A percentile compares a stretch with the other conserved stretches of the same genome.
Evolutionary conservation across 1,140 invertebrate genomes (phyloP).

Genomic region (Drosophila funebris): DNA sequence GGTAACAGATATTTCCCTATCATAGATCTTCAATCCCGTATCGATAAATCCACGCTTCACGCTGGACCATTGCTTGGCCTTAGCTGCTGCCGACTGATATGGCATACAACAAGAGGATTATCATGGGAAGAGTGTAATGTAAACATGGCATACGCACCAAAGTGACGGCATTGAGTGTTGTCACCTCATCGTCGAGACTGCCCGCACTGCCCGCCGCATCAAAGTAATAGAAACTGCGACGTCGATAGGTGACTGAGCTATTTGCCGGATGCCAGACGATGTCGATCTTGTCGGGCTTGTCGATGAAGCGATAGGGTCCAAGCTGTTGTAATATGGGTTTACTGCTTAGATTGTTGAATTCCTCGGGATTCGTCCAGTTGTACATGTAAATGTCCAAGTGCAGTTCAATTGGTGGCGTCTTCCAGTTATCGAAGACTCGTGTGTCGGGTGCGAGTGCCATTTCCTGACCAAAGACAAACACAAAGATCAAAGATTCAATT

Average conservation of each 20-base stretch:
- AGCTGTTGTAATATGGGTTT: conserved; percentile 88
- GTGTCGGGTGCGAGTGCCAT: conserved; percentile 86
- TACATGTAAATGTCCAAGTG: conserved; percentile 91
- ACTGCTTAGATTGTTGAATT: conserved; percentile 84
- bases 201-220: conserved; percentile 89
- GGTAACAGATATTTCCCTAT: conserved; percentile 85
- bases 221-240: conserved; percentile 91
- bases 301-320: conserved; percentile 90
- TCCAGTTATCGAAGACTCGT: conserved; percentile 88
- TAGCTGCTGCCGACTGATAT: conserved; percentile 89
- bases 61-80: conserved; percentile 85
- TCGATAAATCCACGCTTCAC: conserved; percentile 86
- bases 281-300: conserved; percentile 89
- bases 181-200: conserved; percentile 89
- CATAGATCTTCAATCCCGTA: conserved; percentile 84
- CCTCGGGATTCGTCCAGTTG: conserved; percentile 92
- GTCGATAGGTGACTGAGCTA: conserved; percentile 91
- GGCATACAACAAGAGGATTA: conserved; percentile 55
- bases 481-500: conserved; percentile 51
- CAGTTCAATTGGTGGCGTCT: conserved; percentile 89
- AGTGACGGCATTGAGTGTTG: conserved; percentile 92
- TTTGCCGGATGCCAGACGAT: conserved; percentile 89
- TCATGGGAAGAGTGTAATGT: not conserved
- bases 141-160: conserved; percentile 87
- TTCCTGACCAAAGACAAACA: conserved; percentile 85